Base-by-base conservation (phyloP, 2,113 vertebrate species). In the Gallinago undulata region DNA sequence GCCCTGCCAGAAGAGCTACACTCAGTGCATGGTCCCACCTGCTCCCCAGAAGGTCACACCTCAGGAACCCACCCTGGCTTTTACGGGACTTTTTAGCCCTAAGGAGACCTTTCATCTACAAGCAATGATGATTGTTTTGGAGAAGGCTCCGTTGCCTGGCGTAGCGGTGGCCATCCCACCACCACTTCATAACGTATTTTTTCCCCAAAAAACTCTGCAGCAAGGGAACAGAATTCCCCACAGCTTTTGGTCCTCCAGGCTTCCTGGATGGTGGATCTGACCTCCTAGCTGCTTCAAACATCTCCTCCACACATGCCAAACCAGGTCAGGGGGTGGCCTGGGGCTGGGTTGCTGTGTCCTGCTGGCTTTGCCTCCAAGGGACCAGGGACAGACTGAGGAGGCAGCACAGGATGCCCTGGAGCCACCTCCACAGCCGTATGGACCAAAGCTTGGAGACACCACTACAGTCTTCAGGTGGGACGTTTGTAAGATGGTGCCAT, bases 321-420 rank as follows among this genome's bases (percentile, higher is more conserved):
- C 22, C 77, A 82, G 62, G 70, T 75, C 78, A 53, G 63, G 3
- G 21, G 7, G 50, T 35, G 37, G 50, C 64, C 85, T 18, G n/a
- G n/a, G 64, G 50, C n/a, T 73, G 84, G 31, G 35, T 19, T 8
- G 8, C 39, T 9, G 6, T 84, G 64, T 6, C 23, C 63, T 53
- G 60, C 19, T 84, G 86, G 27, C 45, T 85, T 51, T 70, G 47
- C 24, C 56, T 79, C 57, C 0, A 0, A 75, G 51, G 66, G 56
- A 11, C 0, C 51, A 3, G 53, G 51, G 37, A 27, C 1, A 2
- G 33, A 15, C 8, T 39, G 23, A 3, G 33, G 11, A 48, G n/a
- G 41, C 51, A 89, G 27, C 15, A 31, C 16, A 13, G 74, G 45
- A 39, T 60, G n/a, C 12, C 8, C 43, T 4, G 1, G 3, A 37